Base-by-base conservation (phyloP, 2,113 vertebrate genomes). In the Muscicapa adusta region DNA sequence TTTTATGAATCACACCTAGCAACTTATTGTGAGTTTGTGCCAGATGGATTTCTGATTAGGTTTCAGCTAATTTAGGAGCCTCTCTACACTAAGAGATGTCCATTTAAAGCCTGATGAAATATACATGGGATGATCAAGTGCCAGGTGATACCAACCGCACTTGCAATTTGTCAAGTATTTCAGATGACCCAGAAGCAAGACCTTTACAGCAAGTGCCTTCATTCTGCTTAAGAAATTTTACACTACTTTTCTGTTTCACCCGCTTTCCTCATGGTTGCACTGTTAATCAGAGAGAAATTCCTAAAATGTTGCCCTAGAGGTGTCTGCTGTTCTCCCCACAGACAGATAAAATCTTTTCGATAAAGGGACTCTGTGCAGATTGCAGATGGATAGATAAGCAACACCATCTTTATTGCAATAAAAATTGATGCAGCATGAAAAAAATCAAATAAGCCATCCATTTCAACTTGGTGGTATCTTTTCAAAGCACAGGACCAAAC, bases 81-180 rank as follows among this genome's bases (percentile, higher is more conserved):
- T 58, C 40, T 95, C 34, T 85, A 6, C 33, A 36, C 62, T 54
- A 51, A 65, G 28, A 73, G n/a, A 63, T 68, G 76, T 53, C 79
- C 38, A 66, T 54, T 91, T 94, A 91, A 75, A 94, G 19, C n/a
- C 68, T 91, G 36, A 80, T 84, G 38, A 94, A 94, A 94, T 87
- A 66, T 75, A 79, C 34, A 68, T 54, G 14, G 34, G 10, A 61
- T 75, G 42, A 43, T 58, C 31, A 79, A 83, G 42, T 73, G 24
- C 31, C 53, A 87, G 40, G 42, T 87, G 38, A 92, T 91, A 66
- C 20, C 24, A 85, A 67, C 12, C 82, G 18, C 31, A 42, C 58
- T 80, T 91, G 28, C 75, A 85, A 89, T 87, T 84, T 92, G 43
- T 82, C 60, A 50, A 84, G 19, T 81, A 31, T 54, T 94, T 89